A percentile compares a stretch with the other conserved stretches of the same genome.
These are phyloP conservation scores for Hydropsyche betteni DNA, from an alignment of 2,888 invertebrate species.

Conservation along the genomic window DNA sequence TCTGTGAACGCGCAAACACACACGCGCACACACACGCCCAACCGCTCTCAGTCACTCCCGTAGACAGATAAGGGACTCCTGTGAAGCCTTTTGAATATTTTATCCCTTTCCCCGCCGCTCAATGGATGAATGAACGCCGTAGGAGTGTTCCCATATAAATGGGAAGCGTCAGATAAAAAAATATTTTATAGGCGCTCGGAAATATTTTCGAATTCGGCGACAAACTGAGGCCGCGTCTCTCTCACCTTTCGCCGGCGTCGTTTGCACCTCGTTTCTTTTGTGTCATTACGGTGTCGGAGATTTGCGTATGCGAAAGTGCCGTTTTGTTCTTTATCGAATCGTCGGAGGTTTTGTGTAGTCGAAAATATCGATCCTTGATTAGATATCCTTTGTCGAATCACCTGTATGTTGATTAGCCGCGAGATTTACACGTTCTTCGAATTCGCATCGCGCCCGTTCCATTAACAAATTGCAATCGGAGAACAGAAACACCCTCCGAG, in stretches of 20 bases:
- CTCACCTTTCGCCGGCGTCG: constrained; percentile 13
- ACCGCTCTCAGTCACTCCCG: constrained; percentile 33
- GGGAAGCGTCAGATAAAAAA: constrained; percentile 34
- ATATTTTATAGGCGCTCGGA: constrained; percentile 12
- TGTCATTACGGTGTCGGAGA: neutral
- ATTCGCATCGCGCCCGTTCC: too few species aligned
- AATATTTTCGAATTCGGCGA: constrained; percentile 27
- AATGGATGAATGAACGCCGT: constrained; percentile 36
- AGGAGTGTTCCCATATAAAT: constrained; percentile 33
- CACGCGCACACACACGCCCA: neutral
- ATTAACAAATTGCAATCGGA: too few species aligned
- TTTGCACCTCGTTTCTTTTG: neutral
- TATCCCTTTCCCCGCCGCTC: constrained; percentile 39
- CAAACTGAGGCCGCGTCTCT: neutral
- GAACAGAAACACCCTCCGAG: too few species aligned
- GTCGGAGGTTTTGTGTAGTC: too few species aligned
- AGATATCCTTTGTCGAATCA: too few species aligned
- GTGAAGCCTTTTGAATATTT: constrained; percentile 41
- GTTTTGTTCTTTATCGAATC: too few species aligned
- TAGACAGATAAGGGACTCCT: constrained; percentile 31
- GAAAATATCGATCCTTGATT: too few species aligned
- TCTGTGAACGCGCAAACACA: neutral
- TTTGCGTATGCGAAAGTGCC: too few species aligned
- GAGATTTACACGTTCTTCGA: too few species aligned
- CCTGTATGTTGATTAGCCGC: too few species aligned